Evolutionary conservation across 2,888 invertebrate genomes (phyloP), one percentile per base, ranked within the genome.

Genomic region (Aleiodes alternator): DNA sequence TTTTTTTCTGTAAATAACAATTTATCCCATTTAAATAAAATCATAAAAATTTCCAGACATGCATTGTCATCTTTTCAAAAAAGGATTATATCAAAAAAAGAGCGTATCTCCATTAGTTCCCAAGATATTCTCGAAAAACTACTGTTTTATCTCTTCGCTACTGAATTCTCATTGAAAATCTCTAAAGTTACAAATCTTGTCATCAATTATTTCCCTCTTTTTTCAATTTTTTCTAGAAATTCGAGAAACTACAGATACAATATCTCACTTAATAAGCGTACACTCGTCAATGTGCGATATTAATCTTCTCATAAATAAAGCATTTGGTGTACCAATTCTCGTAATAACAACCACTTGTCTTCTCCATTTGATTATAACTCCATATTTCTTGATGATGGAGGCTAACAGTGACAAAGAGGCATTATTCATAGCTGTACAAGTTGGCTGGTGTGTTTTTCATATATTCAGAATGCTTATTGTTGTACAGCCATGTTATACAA

Each of bases 331-430:
- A 0, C 91, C 92, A 0, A 90, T 93, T 55, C 84, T 93, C 6
- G 90, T 91, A 4, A 90, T 92, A 14, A 90, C 92, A 51, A 90
- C 92, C 57, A 92, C 92, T 0, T 92, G 92, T 48, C 84, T 93
- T 51, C 88, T 93, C 76, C 93, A 93, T 78, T 88, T 93, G 3
- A 92, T 93, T 16, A 92, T 93, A 23, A 93, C 93, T 0, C 92
- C 93, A 0, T 93, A 93, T 85, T 92, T 92, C 84, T 84, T 93
- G 23, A 92, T 93, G 77, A 90, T 91, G 89, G 92, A 92, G 80
- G 90, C 92, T 7, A 89, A 91, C 90, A 90, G 80, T 84, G 91
- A 76, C 89, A 91, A 4, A 84, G 91, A 84, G 83, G 91, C 71
- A 84, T 90, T 78, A 90, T 92, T 92, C 82, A 85, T 93, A 34